Evolutionary conservation across 1,140 invertebrate genomes (phyloP), one percentile per base, ranked within the genome.

Genomic region (Cherax quadricarinatus): DNA sequence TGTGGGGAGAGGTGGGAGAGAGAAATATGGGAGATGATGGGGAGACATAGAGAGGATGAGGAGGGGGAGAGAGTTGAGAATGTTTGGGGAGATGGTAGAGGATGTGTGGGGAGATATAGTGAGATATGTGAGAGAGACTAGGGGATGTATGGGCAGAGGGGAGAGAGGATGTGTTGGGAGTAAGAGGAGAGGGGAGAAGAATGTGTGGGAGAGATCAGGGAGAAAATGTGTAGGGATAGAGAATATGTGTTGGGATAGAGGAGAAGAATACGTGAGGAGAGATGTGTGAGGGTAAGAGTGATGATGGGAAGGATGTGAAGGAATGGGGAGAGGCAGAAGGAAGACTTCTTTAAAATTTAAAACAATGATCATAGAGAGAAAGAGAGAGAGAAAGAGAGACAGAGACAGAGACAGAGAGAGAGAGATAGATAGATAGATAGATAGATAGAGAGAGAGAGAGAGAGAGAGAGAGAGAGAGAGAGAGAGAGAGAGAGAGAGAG

Each of bases 351-450:
- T 41, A 41, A 41, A 41, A 41, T 41, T 41, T 41, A 41, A 41
- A 41, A 41, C 30, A 41, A 41, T 41, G 30, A 1, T 41, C 30
- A 41, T 41, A 41, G 30, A 41, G 30, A 87, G 86, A 88, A 30
- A 41, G 57, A 70, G 87, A 82, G 78, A 70, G 87, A 82, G 62
- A 75, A 49, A 75, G 80, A 53, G 80, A 89, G 88, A 75, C 18
- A 6, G n/a, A 86, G 51, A 80, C 12, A 16, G 41, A 49, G 10
- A 4, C 0, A 51, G 1, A 81, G n/a, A n/a, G n/a, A n/a, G n/a
- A n/a, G n/a, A n/a, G n/a, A n/a, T n/a, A n/a, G n/a, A n/a, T n/a
- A n/a, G n/a, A n/a, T n/a, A n/a, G n/a, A n/a, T n/a, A n/a, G n/a
- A n/a, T n/a, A n/a, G n/a, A n/a, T n/a, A n/a, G n/a, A n/a, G n/a